Evolutionary conservation across 2,888 invertebrate species (phyloP).

Genomic region (Unio pictorum): DNA sequence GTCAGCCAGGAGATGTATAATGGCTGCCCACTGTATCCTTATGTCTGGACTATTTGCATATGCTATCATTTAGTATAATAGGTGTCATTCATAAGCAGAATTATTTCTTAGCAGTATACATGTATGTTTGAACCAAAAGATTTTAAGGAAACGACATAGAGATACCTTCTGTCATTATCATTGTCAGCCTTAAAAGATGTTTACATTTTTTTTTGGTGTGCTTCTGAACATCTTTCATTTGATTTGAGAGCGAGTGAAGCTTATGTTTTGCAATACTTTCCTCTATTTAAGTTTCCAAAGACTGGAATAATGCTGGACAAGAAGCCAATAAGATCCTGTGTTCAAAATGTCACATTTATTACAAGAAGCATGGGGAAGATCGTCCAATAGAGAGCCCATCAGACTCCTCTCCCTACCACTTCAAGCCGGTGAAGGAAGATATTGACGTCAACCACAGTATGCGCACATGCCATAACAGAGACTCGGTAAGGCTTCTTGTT

Average conservation of each 20-base stretch:
- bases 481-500: constrained; percentile 42
- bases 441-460: constrained; percentile 68
- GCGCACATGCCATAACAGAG: constrained; percentile 66
- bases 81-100: too few species aligned
- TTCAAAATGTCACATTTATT: constrained; percentile 83
- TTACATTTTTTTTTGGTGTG: not conserved
- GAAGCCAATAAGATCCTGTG: constrained; percentile 80
- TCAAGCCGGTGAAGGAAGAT: constrained; percentile 71
- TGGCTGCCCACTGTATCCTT: too few species aligned
- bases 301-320: constrained; percentile 83
- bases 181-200: too few species aligned
- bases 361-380: constrained; percentile 85
- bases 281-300: constrained; percentile 76
- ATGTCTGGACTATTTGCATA: too few species aligned
- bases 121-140: too few species aligned
- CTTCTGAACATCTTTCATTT: not conserved
- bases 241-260: not conserved
- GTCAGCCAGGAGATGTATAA: too few species aligned
- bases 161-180: too few species aligned
- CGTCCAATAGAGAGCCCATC: constrained; percentile 71
- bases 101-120: too few species aligned
- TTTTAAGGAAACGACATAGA: too few species aligned
- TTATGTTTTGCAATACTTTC: not conserved
- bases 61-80: too few species aligned
- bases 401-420: constrained; percentile 71